Base-by-base conservation (phyloP, 2,113 vertebrate species). In the Eidolon helvum region DNA sequence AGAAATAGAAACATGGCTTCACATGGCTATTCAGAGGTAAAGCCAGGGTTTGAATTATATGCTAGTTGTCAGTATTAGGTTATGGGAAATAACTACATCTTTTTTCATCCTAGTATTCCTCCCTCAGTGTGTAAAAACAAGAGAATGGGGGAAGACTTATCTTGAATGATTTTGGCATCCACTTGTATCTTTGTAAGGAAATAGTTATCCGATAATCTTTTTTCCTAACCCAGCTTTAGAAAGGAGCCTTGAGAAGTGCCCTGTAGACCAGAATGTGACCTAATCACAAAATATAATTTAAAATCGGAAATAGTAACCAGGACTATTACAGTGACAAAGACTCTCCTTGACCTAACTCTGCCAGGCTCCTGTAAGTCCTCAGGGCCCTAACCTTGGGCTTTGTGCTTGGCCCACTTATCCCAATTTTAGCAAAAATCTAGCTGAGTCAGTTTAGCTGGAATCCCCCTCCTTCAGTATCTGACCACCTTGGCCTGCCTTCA, bases 1-100 rank as follows among this genome's bases (percentile, higher is more conserved):
- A 35, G 63, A 53, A 77, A 77, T 83, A 55, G 61, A 93, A 96
- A 89, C 33, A 43, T 90, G 77, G 61, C 53, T 89, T 92, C 33
- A 72, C n/a, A 53, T 53, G 18, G 43, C 50, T 83, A 40, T 69
- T 78, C 24, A 84, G 53, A 9, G 33, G 33, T 63, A 94, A 87
- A 72, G 24, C 45, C 48, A 80, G 45, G 19, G 45, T 77, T 83
- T 92, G 78, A 83, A 75, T 77, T 50, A 69, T 84, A 24, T 43
- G 77, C 28, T 15, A 48, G 38, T 83, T 75, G 33, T 24, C 10
- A 83, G 66, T 83, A 50, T 68, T 84, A 88, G 26, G 5, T 66
- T 50, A 11, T n/a, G 50, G 43, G 43, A 75, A 74, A 50, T 59
- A 50, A 57, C 33, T 66, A 30, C 1, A 18, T 59, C 24, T 40